Percentiles rank a stretch among this genome's conserved stretches.
Conservation (phyloP, 2,797 vertebrate species). For the Jordanella pulchra region DNA sequence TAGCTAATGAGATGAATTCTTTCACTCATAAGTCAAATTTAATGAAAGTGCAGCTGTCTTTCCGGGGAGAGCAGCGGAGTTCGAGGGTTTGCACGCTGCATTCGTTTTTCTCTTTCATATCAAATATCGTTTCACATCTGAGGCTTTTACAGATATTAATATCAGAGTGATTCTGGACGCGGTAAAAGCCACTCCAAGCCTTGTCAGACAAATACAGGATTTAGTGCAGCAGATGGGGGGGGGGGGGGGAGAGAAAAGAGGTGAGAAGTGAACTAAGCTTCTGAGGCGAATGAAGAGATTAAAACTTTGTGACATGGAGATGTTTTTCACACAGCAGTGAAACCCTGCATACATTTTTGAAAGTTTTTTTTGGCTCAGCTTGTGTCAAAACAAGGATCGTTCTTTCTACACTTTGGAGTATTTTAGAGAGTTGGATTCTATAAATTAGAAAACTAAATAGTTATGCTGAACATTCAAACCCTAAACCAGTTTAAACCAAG, state of each 20-base stretch:
- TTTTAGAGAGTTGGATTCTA: background rate
- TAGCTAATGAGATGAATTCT: slow-evolving; percentile 69
- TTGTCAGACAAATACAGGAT: slow-evolving; percentile 52
- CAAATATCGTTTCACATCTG: slow-evolving; percentile 31
- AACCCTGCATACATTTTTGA: slow-evolving; percentile 7
- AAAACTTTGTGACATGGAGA: slow-evolving; percentile 20
- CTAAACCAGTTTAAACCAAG: background rate
- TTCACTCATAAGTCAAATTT: slow-evolving; percentile 62
- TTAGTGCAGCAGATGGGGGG: slow-evolving; percentile 19
- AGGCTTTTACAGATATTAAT: slow-evolving; percentile 69
- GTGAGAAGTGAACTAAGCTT: slow-evolving; percentile 39
- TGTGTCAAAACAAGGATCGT: background rate
- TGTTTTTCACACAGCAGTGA: slow-evolving; percentile 31
- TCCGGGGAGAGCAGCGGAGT: slow-evolving; percentile 15
- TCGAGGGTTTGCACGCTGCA: slow-evolving; percentile 25
- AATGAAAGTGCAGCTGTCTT: slow-evolving; percentile 31
- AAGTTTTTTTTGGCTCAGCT: background rate
- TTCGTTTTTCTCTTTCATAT: slow-evolving; percentile 1
- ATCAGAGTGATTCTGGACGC: slow-evolving; percentile 40
- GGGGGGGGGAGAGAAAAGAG: slow-evolving; percentile 15
- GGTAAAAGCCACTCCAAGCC: slow-evolving; percentile 35
- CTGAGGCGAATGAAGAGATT: slow-evolving; percentile 46
- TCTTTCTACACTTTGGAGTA: background rate
- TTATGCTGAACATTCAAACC: too few species aligned
- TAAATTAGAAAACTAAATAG: background rate